Evolutionary conservation across 2,113 vertebrate species (phyloP).

Genomic region (Psilopogon haemacephalus): DNA sequence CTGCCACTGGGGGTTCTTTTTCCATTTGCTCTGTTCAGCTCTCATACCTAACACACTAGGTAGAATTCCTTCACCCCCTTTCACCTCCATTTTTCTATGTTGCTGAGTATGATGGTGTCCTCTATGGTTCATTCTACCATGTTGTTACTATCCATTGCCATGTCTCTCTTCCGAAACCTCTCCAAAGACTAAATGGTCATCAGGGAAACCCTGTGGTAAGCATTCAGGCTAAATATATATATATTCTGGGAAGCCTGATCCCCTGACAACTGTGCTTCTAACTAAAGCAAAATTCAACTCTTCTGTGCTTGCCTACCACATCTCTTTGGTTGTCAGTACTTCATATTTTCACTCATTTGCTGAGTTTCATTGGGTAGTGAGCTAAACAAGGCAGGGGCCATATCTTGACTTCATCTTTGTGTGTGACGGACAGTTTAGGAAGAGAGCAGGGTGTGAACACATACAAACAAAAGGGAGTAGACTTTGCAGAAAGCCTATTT

Average conservation of each 20-base stretch:
- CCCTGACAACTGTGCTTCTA: background rate
- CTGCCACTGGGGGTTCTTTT: background rate
- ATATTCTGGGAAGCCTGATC: background rate
- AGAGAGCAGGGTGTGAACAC: background rate
- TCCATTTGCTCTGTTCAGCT: background rate
- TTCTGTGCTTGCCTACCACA: background rate
- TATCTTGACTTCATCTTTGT: background rate
- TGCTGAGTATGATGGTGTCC: background rate
- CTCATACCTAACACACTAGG: background rate
- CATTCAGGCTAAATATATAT: background rate
- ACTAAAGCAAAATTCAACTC: background rate
- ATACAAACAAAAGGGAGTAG: background rate
- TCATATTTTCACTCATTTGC: background rate
- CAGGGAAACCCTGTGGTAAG: background rate
- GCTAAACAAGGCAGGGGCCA: background rate
- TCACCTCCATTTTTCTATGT: fast-evolving
- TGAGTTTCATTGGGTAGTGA: background rate
- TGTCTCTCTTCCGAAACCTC: background rate
- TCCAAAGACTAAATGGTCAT: background rate
- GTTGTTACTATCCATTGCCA: background rate
- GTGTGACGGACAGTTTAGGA: background rate
- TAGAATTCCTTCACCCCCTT: background rate
- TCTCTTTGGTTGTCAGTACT: background rate
- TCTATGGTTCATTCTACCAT: background rate
- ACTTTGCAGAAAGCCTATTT: background rate